These are phyloP conservation scores for Cantharis lateralis DNA, from an alignment of 2,888 invertebrate genomes.

Conservation along the genomic window DNA sequence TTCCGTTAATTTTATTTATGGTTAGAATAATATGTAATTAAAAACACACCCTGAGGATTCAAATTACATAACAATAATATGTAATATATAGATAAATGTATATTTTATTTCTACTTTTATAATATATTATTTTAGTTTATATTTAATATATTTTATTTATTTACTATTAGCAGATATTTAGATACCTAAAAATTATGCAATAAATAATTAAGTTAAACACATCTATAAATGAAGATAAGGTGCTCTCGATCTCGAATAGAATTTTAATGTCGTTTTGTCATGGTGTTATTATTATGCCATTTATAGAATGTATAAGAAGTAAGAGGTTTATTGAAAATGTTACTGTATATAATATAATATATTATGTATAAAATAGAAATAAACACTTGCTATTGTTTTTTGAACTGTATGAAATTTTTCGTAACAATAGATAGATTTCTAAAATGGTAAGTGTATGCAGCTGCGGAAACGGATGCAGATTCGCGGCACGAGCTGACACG, in stretches of 20 bases:
- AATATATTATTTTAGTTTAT: no score
- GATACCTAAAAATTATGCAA: no score
- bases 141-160: no score
- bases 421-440: constrained; percentile 17
- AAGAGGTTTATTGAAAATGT: neutral
- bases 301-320: neutral
- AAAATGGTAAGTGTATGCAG: constrained; percentile 28
- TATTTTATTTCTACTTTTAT: no score
- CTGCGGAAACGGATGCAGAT: constrained; percentile 39
- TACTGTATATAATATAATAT: no score
- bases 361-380: neutral
- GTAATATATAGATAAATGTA: no score
- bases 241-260: neutral
- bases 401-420: constrained; percentile 7
- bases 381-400: neutral
- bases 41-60: no score
- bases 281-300: neutral
- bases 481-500: constrained; percentile 45
- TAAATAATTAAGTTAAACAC: no score
- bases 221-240: neutral
- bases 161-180: no score
- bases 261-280: neutral
- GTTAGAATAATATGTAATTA: no score
- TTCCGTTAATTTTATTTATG: no score
- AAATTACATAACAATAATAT: no score